Conservation (phyloP, 2,113 vertebrate species). For the Holacanthus passer region DNA sequence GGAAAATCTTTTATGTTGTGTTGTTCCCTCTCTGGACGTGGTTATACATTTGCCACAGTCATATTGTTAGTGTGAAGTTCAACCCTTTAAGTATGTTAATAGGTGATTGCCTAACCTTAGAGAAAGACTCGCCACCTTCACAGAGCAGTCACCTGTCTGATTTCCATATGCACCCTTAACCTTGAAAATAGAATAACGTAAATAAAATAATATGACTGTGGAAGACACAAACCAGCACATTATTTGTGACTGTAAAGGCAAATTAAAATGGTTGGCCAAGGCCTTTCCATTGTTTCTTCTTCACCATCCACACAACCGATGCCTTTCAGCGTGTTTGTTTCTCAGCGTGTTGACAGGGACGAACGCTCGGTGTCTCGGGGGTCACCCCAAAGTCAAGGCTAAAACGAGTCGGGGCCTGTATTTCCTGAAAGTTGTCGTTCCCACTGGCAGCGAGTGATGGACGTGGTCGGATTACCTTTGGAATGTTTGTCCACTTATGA, state of each 20-base stretch:
- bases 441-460: slow-evolving; percentile 50
- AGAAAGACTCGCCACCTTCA: background rate
- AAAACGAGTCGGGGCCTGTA: slow-evolving; percentile 65
- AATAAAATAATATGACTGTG: background rate
- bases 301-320: slow-evolving; percentile 24
- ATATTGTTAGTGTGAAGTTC: slow-evolving; percentile 9
- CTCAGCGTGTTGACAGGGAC: slow-evolving; percentile 40
- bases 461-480: slow-evolving; percentile 65
- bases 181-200: background rate
- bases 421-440: slow-evolving; percentile 73
- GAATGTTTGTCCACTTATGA: slow-evolving; percentile 76
- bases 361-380: slow-evolving; percentile 36
- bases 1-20: background rate
- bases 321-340: slow-evolving; percentile 32
- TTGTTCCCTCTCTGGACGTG: background rate
- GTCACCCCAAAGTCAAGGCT: slow-evolving; percentile 59
- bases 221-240: background rate
- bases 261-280: background rate
- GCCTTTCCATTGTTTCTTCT: slow-evolving; percentile 2
- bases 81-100: slow-evolving; percentile 15
- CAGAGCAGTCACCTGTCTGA: background rate
- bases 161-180: background rate
- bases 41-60: slow-evolving; percentile 5
- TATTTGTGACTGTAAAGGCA: slow-evolving; percentile 10
- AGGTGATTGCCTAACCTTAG: background rate